Evolutionary conservation across 1,140 invertebrate genomes (phyloP).

Genomic region (Diploscapter pachys): DNA sequence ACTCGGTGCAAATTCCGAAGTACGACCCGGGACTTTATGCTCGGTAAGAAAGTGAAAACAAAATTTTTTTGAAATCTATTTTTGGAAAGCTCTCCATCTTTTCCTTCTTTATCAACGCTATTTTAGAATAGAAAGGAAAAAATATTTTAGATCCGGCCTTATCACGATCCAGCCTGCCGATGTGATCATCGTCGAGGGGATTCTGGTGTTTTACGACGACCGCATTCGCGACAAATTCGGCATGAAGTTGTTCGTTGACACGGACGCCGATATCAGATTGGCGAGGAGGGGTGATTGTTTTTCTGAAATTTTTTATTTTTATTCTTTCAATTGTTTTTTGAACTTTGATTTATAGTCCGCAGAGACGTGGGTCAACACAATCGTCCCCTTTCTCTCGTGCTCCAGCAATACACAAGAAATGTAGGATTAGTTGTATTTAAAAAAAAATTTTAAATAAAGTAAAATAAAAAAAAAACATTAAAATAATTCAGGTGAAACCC

Average conservation of each 20-base stretch:
- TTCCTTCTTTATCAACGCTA: no score
- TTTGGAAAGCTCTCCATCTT: no score
- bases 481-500: constrained; percentile 84
- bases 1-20: constrained; percentile 78
- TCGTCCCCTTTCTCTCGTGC: constrained; percentile 84
- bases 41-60: constrained; percentile 11
- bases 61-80: no score
- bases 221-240: constrained; percentile 90
- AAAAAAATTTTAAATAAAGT: no score
- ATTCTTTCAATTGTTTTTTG: background rate
- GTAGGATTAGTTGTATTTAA: constrained; percentile 3
- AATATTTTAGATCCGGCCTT: constrained; percentile 16
- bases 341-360: constrained; percentile 39
- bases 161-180: constrained; percentile 85
- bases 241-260: constrained; percentile 99
- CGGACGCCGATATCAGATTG: constrained; percentile 92
- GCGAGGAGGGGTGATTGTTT: constrained; percentile 76
- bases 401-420: constrained; percentile 89
- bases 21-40: constrained; percentile 68
- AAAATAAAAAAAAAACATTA: no score
- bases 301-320: no score
- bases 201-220: constrained; percentile 91
- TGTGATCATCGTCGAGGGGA: constrained; percentile 95
- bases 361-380: constrained; percentile 71
- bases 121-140: no score